Evolutionary conservation across 2,113 vertebrate species (phyloP).

Genomic region (Crocuta crocuta): DNA sequence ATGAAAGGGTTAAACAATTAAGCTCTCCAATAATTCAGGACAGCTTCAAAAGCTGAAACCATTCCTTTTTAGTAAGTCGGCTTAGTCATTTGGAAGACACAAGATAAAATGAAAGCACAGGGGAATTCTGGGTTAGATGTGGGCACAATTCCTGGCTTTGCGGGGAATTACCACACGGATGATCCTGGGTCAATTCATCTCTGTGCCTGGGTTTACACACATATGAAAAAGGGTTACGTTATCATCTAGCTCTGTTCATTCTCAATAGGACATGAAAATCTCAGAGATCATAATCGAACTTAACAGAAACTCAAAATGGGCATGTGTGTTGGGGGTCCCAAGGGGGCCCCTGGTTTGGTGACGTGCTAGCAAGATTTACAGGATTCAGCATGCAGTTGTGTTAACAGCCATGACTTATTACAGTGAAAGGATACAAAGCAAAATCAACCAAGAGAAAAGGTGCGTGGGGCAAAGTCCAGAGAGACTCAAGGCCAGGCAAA

Average conservation of each 20-base stretch:
- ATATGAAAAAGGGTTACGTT: background rate
- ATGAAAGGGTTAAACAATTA: conserved; percentile 25
- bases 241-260: background rate
- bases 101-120: background rate
- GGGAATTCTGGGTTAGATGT: background rate
- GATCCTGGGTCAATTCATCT: background rate
- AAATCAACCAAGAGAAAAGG: conserved; percentile 65
- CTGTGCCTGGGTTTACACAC: background rate
- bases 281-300: background rate
- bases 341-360: background rate
- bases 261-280: background rate
- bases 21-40: background rate
- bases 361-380: background rate
- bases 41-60: background rate
- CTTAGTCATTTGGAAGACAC: background rate
- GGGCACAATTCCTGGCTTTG: background rate
- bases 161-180: background rate
- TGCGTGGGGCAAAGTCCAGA: conserved; percentile 41
- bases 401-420: background rate
- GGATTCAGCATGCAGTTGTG: background rate
- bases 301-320: conserved; percentile 6
- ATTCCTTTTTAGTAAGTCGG: background rate
- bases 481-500: conserved; percentile 60
- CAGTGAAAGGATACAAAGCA: conserved; percentile 69
- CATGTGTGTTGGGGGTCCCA: background rate